These are phyloP conservation scores for Girardinichthys multiradiatus DNA, from an alignment of 2,113 vertebrate genomes.

Conservation along the genomic window DNA sequence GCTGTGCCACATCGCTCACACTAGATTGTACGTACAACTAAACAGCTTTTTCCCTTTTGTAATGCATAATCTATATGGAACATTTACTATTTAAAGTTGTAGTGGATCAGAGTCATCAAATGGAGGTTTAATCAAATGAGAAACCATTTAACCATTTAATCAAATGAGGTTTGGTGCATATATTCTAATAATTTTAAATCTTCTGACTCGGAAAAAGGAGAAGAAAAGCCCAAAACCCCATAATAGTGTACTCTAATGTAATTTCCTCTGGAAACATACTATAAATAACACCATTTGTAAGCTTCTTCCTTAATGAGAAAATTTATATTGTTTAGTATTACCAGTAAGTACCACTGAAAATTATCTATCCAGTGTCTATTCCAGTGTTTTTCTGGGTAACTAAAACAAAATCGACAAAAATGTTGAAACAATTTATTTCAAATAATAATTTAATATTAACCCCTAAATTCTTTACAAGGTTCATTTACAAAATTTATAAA, in stretches of 20 bases:
- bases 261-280: not conserved
- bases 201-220: not conserved
- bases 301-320: not conserved
- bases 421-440: conserved; percentile 11
- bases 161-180: not conserved
- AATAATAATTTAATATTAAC: not conserved
- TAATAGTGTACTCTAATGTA: not conserved
- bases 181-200: not conserved
- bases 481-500: conserved; percentile 9
- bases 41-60: too few relatives aligned
- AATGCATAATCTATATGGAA: not conserved
- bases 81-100: not conserved
- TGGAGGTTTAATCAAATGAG: too few relatives aligned
- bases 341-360: conserved; percentile 4
- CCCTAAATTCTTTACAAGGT: not conserved
- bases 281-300: not conserved
- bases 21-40: too few relatives aligned
- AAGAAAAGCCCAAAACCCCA: not conserved
- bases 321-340: not conserved
- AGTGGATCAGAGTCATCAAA: not conserved
- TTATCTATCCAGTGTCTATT: not conserved
- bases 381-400: conserved; percentile 40
- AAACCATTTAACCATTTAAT: too few relatives aligned
- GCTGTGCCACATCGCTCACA: not conserved
- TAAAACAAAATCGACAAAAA: conserved; percentile 34